These are phyloP conservation scores for Apostichopus japonicus DNA, from an alignment of 35 echinoderm and acorn worm genomes.

Conservation along the genomic window DNA sequence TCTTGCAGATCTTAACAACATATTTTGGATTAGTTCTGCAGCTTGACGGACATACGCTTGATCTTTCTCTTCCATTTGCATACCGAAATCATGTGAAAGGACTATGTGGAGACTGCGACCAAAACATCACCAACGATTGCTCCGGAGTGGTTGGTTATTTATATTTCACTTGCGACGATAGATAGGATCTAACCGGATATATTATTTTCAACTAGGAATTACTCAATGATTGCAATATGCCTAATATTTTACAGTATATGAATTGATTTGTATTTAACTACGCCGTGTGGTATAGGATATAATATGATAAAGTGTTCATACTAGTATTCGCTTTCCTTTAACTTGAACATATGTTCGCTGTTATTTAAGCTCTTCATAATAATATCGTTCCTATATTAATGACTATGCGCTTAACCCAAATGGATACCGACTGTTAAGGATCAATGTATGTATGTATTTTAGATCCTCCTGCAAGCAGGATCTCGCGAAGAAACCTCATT, in stretches of 20 bases:
- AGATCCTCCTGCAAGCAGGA: no score
- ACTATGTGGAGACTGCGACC: slow-evolving; percentile 8
- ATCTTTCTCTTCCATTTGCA: background rate
- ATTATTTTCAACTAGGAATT: no score
- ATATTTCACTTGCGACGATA: no score
- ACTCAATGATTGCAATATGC: no score
- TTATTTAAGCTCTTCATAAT: background rate
- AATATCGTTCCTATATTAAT: background rate
- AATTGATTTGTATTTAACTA: background rate
- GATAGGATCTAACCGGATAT: no score
- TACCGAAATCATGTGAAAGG: background rate
- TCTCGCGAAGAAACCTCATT: no score
- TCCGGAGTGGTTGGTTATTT: background rate
- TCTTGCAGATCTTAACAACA: background rate
- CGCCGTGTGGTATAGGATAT: background rate
- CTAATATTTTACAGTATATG: background rate
- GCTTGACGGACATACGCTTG: background rate
- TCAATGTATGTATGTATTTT: no score
- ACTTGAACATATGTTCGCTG: no score
- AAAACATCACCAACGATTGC: slow-evolving; percentile 9
- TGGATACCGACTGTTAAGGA: background rate
- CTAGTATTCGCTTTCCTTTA: background rate
- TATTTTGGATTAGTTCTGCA: slow-evolving; percentile 2
- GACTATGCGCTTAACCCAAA: background rate
- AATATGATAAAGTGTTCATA: background rate